phyloP scores from a whole-genome alignment of 2,888 invertebrate species.

The Euplexia lucipara region DNA sequence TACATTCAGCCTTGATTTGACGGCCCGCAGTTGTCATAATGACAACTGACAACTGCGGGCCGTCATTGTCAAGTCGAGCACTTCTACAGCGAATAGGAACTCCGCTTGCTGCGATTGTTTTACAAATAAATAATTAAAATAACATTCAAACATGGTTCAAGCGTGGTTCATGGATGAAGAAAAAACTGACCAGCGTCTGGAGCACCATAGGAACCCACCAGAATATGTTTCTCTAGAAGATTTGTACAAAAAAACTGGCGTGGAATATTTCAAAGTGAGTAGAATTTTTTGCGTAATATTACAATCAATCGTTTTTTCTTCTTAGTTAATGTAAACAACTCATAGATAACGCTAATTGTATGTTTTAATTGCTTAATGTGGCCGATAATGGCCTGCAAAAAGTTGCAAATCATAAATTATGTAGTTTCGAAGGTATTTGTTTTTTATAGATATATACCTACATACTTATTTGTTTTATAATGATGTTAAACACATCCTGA shows the following conservation, averaged over 20 bases:
- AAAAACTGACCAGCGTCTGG: conserved; percentile 94
- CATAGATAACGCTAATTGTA: conserved; percentile 36
- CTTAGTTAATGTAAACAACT: conserved; percentile 10
- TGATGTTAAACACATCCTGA: too few species aligned
- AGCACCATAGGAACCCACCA: conserved; percentile 96
- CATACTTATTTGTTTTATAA: too few species aligned
- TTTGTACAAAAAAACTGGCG: conserved; percentile 94
- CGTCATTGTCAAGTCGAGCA: too few species aligned
- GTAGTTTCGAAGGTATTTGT: too few species aligned
- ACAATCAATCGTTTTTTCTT: conserved; percentile 46
- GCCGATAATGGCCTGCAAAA: not conserved
- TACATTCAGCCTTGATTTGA: too few species aligned
- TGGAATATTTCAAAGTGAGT: conserved; percentile 96
- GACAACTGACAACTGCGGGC: too few species aligned
- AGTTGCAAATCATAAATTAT: conserved; percentile 3
- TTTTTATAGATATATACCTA: too few species aligned
- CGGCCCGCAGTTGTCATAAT: conserved; percentile 8
- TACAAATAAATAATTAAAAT: conserved; percentile 16
- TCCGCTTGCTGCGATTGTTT: not conserved
- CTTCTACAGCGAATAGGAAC: not conserved
- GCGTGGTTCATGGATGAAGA: conserved; percentile 96
- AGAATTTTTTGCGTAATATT: conserved; percentile 21
- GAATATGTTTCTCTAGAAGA: conserved; percentile 93
- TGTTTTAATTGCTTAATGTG: conserved; percentile 2
- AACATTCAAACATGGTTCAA: conserved; percentile 93